These are phyloP conservation scores for Vulpes vulpes DNA, from an alignment of 2,113 vertebrate genomes.

Conservation along the genomic window DNA sequence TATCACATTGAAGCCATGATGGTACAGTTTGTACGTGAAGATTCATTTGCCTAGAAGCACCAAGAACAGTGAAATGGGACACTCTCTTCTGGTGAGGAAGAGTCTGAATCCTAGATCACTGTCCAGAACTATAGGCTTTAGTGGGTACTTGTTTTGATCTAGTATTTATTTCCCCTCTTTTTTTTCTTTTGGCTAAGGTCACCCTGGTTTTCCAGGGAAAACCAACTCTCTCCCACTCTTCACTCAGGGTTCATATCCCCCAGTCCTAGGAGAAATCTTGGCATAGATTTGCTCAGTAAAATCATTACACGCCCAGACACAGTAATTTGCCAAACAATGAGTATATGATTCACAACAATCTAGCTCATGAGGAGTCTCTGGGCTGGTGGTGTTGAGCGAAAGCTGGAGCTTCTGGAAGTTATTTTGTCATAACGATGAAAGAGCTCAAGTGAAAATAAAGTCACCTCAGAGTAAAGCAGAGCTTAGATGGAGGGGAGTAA, in stretches of 20 bases:
- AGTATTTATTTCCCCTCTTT: neutral
- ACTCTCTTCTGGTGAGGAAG: neutral
- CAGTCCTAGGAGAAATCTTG: neutral
- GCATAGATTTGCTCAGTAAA: neutral
- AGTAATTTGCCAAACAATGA: neutral
- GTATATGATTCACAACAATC: neutral
- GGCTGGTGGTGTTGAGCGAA: neutral
- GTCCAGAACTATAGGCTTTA: neutral
- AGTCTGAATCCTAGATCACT: neutral
- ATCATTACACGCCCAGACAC: neutral
- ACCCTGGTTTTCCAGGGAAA: neutral
- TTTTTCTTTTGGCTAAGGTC: neutral
- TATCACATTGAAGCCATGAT: neutral
- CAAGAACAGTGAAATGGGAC: neutral
- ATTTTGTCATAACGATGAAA: neutral
- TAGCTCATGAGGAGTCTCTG: neutral
- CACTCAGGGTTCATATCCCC: neutral
- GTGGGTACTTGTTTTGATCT: neutral
- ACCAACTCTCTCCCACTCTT: neutral
- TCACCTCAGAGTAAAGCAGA: neutral
- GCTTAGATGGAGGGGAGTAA: neutral
- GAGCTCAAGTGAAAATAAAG: neutral
- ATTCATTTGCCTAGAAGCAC: neutral
- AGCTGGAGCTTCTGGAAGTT: neutral
- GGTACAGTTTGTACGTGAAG: neutral